phyloP scores from a whole-genome alignment of 2,797 vertebrate genomes.

The Alauda arvensis region DNA sequence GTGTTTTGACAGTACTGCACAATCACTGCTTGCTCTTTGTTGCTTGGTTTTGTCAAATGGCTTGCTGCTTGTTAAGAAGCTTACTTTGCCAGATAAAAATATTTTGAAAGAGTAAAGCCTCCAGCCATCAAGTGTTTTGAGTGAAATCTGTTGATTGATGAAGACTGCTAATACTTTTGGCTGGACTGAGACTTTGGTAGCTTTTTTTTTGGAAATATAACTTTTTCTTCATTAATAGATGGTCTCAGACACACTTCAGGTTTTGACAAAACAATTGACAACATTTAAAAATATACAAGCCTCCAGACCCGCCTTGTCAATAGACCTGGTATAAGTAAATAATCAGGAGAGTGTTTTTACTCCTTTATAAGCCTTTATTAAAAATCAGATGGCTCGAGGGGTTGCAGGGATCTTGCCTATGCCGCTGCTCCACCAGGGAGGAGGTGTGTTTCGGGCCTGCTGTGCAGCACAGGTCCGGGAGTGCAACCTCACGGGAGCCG shows the following conservation, averaged over 20 bases:
- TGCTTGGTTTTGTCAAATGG: neutral
- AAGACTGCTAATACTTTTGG: neutral
- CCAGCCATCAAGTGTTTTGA: neutral
- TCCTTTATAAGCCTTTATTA: no score
- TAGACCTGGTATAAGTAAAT: neutral
- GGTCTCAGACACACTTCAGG: neutral
- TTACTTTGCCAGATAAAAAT: neutral
- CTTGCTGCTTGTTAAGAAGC: neutral
- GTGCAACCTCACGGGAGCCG: no score
- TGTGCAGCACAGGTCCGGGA: no score
- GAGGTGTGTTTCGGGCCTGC: no score
- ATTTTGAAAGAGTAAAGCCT: neutral
- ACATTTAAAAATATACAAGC: neutral
- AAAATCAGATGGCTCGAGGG: no score
- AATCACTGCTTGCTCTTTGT: neutral
- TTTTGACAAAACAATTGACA: neutral
- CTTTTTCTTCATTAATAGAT: neutral
- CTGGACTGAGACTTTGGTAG: neutral
- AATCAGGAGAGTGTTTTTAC: no score
- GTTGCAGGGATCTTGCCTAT: no score
- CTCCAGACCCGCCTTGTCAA: neutral
- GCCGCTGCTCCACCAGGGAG: no score
- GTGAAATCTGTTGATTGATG: neutral
- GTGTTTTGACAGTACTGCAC: neutral
- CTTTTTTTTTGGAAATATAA: neutral